These are phyloP conservation scores for Lordiphosa mommai DNA, from an alignment of 1,140 invertebrate genomes.

Conservation along the genomic window DNA sequence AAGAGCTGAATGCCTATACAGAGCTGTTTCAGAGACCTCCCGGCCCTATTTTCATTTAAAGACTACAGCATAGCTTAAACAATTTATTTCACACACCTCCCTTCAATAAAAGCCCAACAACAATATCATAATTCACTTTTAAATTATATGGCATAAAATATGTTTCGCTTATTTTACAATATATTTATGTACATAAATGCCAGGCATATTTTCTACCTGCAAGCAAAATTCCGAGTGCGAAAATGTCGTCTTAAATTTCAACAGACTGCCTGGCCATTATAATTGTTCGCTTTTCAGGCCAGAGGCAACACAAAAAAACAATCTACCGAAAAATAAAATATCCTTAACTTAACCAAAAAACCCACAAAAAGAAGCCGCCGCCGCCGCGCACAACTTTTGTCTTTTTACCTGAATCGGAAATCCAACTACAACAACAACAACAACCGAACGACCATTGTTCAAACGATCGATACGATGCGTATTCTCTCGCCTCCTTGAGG, in stretches of 20 bases:
- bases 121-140: conserved; percentile 10
- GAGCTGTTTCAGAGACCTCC: too few relatives aligned
- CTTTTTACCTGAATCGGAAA: conserved; percentile 1
- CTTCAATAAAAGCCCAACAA: conserved; percentile 7
- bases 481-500: conserved; percentile 27
- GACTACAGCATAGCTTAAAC: too few relatives aligned
- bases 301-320: conserved; percentile 20
- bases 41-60: too few relatives aligned
- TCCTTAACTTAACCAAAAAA: too few relatives aligned
- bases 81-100: too few relatives aligned
- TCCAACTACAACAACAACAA: too few relatives aligned
- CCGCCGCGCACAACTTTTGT: not conserved
- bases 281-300: not conserved
- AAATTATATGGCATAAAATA: conserved; percentile 5
- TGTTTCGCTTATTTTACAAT: not conserved
- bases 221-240: not conserved
- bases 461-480: conserved; percentile 2
- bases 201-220: not conserved
- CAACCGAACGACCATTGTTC: conserved; percentile 4
- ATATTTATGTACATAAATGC: too few relatives aligned
- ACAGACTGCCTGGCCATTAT: not conserved
- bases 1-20: too few relatives aligned
- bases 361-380: too few relatives aligned
- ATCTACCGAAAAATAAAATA: conserved; percentile 4
- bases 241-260: conserved; percentile 31